Evolutionary conservation across 2,113 vertebrate genomes (phyloP), one percentile per base, ranked within the genome.

Genomic region (Coracopsis vasa): DNA sequence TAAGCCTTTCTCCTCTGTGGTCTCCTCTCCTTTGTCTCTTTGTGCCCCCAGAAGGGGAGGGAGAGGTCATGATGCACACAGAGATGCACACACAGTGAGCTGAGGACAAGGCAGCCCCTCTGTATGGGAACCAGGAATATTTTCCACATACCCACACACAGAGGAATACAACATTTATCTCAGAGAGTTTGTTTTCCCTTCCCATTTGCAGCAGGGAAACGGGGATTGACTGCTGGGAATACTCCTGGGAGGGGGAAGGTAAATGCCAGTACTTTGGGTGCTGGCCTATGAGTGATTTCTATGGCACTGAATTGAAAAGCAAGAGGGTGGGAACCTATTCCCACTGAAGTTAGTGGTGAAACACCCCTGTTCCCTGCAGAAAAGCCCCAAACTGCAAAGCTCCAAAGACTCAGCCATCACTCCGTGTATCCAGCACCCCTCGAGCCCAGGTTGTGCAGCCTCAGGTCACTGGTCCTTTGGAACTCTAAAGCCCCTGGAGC

Each of bases 391-490:
- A 74, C 5, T 48, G 28, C 24, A 31, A 0, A 71, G 41, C 80
- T 58, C 70, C 41, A 11, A 47, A 45, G 60, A 6, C 51, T 53
- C n/a, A 6, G 31, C 0, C 4, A 2, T 31, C 28, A 9, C 1
- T 6, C 65, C 6, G 39, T 3, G 51, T 7, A 0, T 66, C 21
- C 65, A 51, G 70, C 47, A 37, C 29, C 33, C 35, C 17, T 6
- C 18, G 50, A 35, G n/a, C 0, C 14, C 5, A 65, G 60, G 54
- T 2, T 15, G 6, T 4, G 21, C 25, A 64, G 25, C 23, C 4
- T 7, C 73, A 11, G 56, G 33, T 7, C 18, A 0, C 39, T 2
- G 39, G 14, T 53, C 90, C 58, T 16, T 21, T 13, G 64, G 21
- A 3, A 8, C 6, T 17, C 21, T 2, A 0, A 42, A 27, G 54